Evolutionary conservation across 2,113 vertebrate genomes (phyloP).

Genomic region (Macrotis lagotis): DNA sequence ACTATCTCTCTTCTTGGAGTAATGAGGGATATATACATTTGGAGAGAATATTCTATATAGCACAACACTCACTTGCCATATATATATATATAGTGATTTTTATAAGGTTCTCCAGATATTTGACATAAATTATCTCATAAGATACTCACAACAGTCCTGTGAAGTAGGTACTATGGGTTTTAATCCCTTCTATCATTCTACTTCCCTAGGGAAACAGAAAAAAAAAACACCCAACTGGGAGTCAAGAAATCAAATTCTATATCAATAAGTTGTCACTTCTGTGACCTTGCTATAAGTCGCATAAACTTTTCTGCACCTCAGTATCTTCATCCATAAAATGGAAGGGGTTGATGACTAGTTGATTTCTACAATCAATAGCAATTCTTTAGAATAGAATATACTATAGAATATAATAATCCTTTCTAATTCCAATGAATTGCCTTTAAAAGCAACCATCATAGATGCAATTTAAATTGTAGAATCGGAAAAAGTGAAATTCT

Average conservation of each 20-base stretch:
- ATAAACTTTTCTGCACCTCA: neutral
- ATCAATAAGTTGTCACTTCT: neutral
- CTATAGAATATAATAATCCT: no score
- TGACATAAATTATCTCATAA: neutral
- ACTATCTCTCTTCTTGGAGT: neutral
- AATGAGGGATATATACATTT: neutral
- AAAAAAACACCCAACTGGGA: neutral
- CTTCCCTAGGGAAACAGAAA: neutral
- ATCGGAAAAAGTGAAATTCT: neutral
- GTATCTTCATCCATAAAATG: neutral
- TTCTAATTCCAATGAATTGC: neutral
- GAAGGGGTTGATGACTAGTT: slow-evolving; percentile 17
- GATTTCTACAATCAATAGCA: slow-evolving; percentile 15
- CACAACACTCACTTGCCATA: neutral
- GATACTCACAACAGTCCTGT: neutral
- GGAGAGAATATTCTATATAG: neutral
- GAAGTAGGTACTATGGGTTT: neutral
- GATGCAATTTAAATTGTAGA: neutral
- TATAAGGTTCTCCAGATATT: neutral
- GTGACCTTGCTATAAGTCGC: neutral
- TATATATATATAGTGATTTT: neutral
- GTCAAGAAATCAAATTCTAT: neutral
- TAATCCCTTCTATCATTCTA: neutral
- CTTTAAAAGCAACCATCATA: neutral
- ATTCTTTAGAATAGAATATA: no score